Base-by-base conservation (phyloP, 2,888 invertebrate genomes). In the Zelleria hepariella region DNA sequence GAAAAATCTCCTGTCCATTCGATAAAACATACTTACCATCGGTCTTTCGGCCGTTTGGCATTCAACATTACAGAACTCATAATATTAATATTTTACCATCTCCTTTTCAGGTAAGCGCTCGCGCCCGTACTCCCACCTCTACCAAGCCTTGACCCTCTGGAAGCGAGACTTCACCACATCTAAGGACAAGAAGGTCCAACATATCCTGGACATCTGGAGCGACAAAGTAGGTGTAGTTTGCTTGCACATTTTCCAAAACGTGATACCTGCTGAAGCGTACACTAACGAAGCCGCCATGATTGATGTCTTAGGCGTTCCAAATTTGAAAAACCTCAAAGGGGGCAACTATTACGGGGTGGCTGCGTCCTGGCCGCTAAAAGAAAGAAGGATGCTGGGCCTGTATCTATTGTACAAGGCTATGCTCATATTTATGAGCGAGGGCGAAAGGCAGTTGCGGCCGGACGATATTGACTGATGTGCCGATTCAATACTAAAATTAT, bases 211-310 rank as follows among this genome's bases (percentile, higher is more conserved):
- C 68, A 96, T 99, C 63, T 99, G 98, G 98, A 89, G 91, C 0
- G 90, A 91, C 65, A 93, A 93, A 59, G 86, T 91, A 15, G 98
- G 98, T 0, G 97, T 99, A 0, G 92, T 98, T 0, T 97, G 97
- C 60, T 86, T 98, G 1, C 96, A 96, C 69, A 91, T 97, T 53
- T 98, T 97, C 76, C 96, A 96, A 70, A 97, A 97, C 77, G 93
- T 95, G 1, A 94, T 96, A 57, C 94, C 97, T 0, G 95, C 94
- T 0, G 99, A 99, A 78, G 98, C 99, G 0, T 96, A 94, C 67
- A 97, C 97, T 0, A 89, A 98, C 63, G 99, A 99, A 80, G 98
- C 98, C 0, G 93, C 96, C 8, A 98, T 99, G 92, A 97, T 99
- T 18, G 96, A 96, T 68, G 96, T 96, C 0, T 77, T 99, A 6